Evolutionary conservation across 1,140 invertebrate genomes (phyloP), one percentile per base, ranked within the genome.

Genomic region (Pseudomyrmex pallidus): DNA sequence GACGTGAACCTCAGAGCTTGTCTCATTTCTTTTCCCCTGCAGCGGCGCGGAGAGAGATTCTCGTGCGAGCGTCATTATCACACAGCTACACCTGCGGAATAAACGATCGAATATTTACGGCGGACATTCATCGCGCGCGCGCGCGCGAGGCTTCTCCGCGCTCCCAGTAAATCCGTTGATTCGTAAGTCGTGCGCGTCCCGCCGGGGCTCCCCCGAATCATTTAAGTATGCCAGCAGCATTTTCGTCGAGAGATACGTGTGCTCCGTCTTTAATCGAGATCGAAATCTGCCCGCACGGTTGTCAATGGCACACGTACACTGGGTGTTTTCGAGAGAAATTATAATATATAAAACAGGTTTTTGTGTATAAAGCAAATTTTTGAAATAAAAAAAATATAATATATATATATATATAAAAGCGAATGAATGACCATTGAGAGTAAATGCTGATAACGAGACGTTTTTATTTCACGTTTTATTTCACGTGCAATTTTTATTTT

Each of bases 181-280:
- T 89, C 87, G 88, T 89, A 89, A 62, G 85, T 66, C 70, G 57
- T 62, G 70, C 88, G 85, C 88, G 88, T 89, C 76, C 9, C 13
- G 72, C 46, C 59, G 64, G 62, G 5, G n/a, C 50, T 78, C 61
- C 56, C 77, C 63, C 82, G 68, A 85, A 85, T 87, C 77, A 86
- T 85, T 89, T 89, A 80, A 13, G 76, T 80, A 89, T 89, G 87
- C 88, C 82, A 44, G 74, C 64, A 50, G 89, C 88, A 89, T 89
- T 87, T 90, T 87, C 83, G 85, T 63, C 70, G 74, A 74, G 78
- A 87, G 78, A 48, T 89, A 87, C 85, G 85, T 90, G 87, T 90
- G 85, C 87, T 87, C 89, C 84, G 86, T 82, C 89, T 90, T 90
- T 89, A 90, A 90, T 90, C 87, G 86, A 87, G 83, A 89, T 90